Base-by-base conservation (phyloP, 2,888 invertebrate genomes). In the Apodemia hepburni region DNA sequence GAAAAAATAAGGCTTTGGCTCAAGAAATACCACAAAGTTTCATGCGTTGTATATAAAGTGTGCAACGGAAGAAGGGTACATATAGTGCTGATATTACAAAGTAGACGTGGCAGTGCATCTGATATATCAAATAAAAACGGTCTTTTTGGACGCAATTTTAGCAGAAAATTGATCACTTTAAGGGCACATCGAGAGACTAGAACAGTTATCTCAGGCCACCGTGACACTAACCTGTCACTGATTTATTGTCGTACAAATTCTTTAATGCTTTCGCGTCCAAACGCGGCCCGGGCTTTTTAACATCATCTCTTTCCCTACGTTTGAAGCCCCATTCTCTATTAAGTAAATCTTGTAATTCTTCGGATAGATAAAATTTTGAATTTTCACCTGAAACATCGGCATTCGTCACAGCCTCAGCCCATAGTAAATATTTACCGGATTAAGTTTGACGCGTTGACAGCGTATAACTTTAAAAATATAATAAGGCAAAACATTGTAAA, bases 201-300 rank as follows among this genome's bases (percentile, higher is more conserved):
- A 72, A 81, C 81, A 83, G 75, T 77, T 79, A 81, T 71, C 75
- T 78, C 78, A 81, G 81, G 83, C 84, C 80, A 73, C 75, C 71
- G 87, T 88, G 89, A 88, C 88, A 91, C 91, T 91, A 89, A 91
- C 91, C 91, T 91, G 90, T 84, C 89, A 87, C 90, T 72, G 89
- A 82, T 74, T 84, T 88, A 87, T 88, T 89, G 83, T 82, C 80
- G 87, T 85, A 84, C 74, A 87, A 83, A 79, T 85, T 81, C 83
- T 86, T 90, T 87, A 89, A 81, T 64, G 84, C 94, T 87, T 95
- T 95, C 64, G 94, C 93, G 77, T 95, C 94, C 85, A 95, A 95
- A 65, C 94, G 94, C 60, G 98, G 98, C 65, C 98, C 98, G n/a
- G 98, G 98, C 89, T 98, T 98, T 91, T 98, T 98, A 61, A 98